phyloP scores from a whole-genome alignment of 2,113 vertebrate genomes.

The Nymphicus hollandicus region DNA sequence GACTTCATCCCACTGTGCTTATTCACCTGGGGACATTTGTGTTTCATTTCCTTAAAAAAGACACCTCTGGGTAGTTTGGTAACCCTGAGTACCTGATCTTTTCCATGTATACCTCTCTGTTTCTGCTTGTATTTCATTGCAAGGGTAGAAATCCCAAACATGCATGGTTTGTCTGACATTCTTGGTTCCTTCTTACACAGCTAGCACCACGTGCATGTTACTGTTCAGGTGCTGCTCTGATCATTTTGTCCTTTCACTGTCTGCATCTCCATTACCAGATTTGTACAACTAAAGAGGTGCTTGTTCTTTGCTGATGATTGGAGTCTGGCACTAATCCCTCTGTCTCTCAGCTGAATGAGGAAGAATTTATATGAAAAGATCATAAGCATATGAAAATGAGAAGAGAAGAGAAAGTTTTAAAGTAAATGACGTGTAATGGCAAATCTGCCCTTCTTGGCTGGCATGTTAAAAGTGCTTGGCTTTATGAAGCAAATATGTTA shows the following conservation, averaged over 20 bases:
- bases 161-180: not conserved
- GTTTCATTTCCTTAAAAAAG: not conserved
- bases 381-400: slow-evolving; percentile 32
- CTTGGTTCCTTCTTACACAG: not conserved
- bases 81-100: not conserved
- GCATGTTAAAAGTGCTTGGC: not conserved
- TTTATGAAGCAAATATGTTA: not conserved
- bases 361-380: slow-evolving; percentile 19
- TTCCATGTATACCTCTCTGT: not conserved
- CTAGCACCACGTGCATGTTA: not conserved
- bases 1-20: not conserved
- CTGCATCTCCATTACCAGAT: not conserved
- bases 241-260: not conserved
- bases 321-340: slow-evolving; percentile 5
- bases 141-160: not conserved
- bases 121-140: not conserved
- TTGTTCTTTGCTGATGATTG: not conserved
- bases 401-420: slow-evolving; percentile 42
- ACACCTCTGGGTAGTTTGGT: not conserved
- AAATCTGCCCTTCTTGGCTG: slow-evolving; percentile 31
- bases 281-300: not conserved
- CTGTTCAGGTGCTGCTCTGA: not conserved
- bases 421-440: slow-evolving; percentile 32
- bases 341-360: not conserved
- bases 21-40: not conserved